Evolutionary conservation across 2,888 invertebrate genomes (phyloP).

Genomic region (Micoletzkya japonica): DNA sequence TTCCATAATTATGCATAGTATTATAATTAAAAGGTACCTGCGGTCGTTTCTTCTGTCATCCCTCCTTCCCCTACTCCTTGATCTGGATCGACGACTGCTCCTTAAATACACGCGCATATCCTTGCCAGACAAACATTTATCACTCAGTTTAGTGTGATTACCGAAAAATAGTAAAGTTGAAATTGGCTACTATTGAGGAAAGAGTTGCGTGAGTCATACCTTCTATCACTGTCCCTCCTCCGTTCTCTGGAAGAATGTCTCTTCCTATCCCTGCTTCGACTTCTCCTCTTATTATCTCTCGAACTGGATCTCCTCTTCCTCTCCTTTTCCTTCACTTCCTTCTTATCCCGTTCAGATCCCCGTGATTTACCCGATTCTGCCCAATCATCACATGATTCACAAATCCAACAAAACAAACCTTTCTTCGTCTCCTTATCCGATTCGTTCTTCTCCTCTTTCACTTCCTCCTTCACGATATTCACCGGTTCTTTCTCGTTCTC

Average conservation of each 20-base stretch:
- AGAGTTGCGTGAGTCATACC: no score
- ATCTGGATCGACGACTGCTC: conserved; percentile 11
- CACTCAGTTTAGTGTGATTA: no score
- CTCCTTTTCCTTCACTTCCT: conserved; percentile 1
- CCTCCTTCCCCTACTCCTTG: conserved; percentile 10
- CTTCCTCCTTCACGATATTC: conserved; percentile 5
- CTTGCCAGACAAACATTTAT: no score
- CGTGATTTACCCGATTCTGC: background rate
- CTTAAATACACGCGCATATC: no score
- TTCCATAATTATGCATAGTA: no score
- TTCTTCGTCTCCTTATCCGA: background rate
- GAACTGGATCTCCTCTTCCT: background rate
- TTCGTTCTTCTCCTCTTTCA: background rate
- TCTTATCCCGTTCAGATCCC: background rate
- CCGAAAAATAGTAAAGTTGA: no score
- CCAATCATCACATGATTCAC: background rate
- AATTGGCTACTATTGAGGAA: no score
- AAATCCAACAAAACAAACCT: background rate
- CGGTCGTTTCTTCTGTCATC: conserved; percentile 3
- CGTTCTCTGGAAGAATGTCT: no score
- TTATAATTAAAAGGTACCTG: background rate
- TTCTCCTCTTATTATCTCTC: background rate
- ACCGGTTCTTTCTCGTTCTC: conserved; percentile 3
- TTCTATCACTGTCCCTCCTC: no score
- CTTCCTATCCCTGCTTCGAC: no score